Conservation (phyloP, 2,888 invertebrate genomes). For the Notocelia uddmanniana region DNA sequence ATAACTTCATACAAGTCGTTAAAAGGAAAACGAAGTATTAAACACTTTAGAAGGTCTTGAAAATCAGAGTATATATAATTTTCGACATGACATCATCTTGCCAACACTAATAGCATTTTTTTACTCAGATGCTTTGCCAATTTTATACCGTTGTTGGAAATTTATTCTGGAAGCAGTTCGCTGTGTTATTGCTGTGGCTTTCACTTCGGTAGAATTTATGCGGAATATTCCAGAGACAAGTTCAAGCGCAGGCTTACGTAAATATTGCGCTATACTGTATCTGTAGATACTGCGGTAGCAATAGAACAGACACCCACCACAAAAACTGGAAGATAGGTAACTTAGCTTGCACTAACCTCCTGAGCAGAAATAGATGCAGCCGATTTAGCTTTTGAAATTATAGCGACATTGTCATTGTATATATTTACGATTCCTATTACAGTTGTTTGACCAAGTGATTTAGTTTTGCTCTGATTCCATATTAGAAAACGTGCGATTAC, state of each 20-base stretch:
- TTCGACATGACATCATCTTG: conserved; percentile 37
- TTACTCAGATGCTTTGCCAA: not conserved
- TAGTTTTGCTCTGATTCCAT: not conserved
- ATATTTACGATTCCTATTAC: not conserved
- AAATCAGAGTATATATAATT: conserved; percentile 32
- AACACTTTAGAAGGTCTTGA: conserved; percentile 24
- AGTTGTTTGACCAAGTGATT: not conserved
- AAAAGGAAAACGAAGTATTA: conserved; percentile 7
- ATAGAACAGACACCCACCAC: not conserved
- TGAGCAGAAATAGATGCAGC: not conserved
- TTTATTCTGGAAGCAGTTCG: conserved; percentile 27
- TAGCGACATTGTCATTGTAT: not conserved
- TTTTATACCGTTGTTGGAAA: conserved; percentile 7
- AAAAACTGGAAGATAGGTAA: conserved; percentile 8
- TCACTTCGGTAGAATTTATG: conserved; percentile 43
- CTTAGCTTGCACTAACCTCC: not conserved
- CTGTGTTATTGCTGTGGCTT: conserved; percentile 39
- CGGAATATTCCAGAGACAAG: conserved; percentile 49
- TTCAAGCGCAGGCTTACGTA: conserved; percentile 48
- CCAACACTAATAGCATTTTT: not conserved
- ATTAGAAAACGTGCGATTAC: not conserved
- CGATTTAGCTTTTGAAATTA: conserved; percentile 6
- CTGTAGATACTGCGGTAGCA: not conserved
- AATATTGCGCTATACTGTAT: conserved; percentile 27
- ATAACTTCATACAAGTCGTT: conserved; percentile 22